Base-by-base conservation (phyloP, 2,888 invertebrate species). In the Caenorhabditis japonica region DNA sequence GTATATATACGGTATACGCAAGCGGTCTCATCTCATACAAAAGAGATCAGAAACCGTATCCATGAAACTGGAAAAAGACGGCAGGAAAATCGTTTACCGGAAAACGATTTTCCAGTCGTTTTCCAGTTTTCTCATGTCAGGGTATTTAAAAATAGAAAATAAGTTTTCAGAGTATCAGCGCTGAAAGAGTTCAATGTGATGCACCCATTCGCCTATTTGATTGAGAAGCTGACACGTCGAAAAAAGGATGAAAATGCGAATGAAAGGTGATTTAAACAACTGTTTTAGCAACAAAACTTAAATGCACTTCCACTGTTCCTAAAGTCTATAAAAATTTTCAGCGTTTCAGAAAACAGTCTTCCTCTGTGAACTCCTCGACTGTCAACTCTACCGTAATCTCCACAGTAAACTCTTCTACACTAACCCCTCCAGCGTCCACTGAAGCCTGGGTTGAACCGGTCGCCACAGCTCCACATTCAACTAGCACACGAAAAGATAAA, bases 151-250 rank as follows among this genome's bases (percentile, higher is more conserved):
- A n/a, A n/a, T n/a, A n/a, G n/a, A n/a, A n/a, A n/a, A n/a, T n/a
- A n/a, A n/a, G n/a, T n/a, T n/a, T n/a, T 41, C 49, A 75, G 77
- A 56, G 75, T 77, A 4, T 75, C 77, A 0, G 71, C 75, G n/a
- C 17, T 56, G 21, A 64, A 78, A 46, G 78, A 78, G 25, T 76
- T 78, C 58, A 75, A 76, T 46, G 74, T 78, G 17, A 78, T 78
- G 78, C 78, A 78, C 49, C 78, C 78, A 27, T 78, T 78, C 39
- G 78, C 78, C 12, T 78, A 78, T 56, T 23, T 78, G 5, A 43
- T 78, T 30, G 78, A 78, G 47, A 75, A 74, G 30, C 34, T 78
- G 17, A 78, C 75, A 10, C 38, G 78, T 15, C 59, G 43, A 2
- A 68, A 62, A 39, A 55, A 69, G 7, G 74, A 74, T 52, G 61